phyloP scores from a whole-genome alignment of 2,113 vertebrate species.

The Tursiops truncatus region DNA sequence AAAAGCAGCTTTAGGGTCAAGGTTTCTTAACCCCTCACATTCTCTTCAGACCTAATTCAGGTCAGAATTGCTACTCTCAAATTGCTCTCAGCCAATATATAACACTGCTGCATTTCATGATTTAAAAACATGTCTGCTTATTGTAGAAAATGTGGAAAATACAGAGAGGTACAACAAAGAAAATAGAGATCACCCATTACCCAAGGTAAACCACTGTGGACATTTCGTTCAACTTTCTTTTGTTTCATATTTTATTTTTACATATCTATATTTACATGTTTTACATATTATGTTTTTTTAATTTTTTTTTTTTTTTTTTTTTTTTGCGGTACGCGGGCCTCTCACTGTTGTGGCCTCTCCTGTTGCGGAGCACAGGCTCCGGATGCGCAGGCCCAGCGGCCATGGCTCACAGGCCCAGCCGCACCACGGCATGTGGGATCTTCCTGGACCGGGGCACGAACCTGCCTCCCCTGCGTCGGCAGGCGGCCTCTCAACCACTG shows the following conservation, averaged over 20 bases:
- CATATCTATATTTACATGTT: not conserved
- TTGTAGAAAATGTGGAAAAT: not conserved
- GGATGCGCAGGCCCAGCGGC: too few relatives aligned
- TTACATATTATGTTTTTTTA: not conserved
- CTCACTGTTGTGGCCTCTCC: too few relatives aligned
- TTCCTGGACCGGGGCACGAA: too few relatives aligned
- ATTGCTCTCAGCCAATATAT: not conserved
- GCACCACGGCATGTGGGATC: too few relatives aligned
- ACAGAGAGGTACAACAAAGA: too few relatives aligned
- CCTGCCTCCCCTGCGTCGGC: accelerated
- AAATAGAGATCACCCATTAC: not conserved
- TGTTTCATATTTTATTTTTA: not conserved
- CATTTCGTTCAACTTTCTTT: not conserved
- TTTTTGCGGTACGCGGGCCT: too few relatives aligned
- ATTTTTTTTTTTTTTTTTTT: too few relatives aligned
- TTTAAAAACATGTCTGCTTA: not conserved
- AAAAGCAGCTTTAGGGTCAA: not conserved
- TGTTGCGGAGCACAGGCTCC: too few relatives aligned
- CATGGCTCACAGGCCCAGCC: too few relatives aligned
- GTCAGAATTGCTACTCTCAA: not conserved
- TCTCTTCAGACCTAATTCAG: not conserved
- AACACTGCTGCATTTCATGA: not conserved
- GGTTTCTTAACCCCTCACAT: not conserved
- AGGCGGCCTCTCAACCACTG: too few relatives aligned
- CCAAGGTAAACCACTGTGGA: not conserved